These are phyloP conservation scores for Cheiracanthium punctorium DNA, from an alignment of 2,888 invertebrate species.

Conservation along the genomic window DNA sequence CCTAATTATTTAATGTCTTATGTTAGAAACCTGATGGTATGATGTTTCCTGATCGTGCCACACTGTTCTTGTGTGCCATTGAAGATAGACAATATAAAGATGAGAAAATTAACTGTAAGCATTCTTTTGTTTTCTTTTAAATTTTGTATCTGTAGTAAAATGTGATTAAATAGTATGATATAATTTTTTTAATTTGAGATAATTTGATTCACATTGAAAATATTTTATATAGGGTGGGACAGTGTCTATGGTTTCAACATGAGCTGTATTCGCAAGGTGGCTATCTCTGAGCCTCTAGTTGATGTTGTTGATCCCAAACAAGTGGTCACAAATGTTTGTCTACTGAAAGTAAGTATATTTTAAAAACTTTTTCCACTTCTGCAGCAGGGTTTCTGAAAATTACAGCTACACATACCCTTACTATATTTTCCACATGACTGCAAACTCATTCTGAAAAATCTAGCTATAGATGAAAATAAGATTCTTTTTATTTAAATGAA, in stretches of 20 bases:
- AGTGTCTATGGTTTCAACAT: conserved; percentile 99
- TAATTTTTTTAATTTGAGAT: too few species aligned
- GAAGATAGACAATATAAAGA: conserved; percentile 99
- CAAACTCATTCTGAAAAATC: too few species aligned
- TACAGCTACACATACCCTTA: too few species aligned
- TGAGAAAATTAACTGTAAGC: conserved; percentile 96
- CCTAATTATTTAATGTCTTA: too few species aligned
- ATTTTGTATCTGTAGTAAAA: neutral
- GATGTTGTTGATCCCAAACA: conserved; percentile 99
- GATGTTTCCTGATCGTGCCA: conserved; percentile 94
- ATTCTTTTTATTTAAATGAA: too few species aligned
- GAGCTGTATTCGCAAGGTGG: conserved; percentile 98
- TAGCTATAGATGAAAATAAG: too few species aligned
- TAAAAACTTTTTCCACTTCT: too few species aligned
- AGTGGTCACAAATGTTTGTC: conserved; percentile 95
- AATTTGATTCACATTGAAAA: too few species aligned
- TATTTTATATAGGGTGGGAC: conserved; percentile 92
- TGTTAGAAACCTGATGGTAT: conserved; percentile 86
- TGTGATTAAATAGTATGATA: too few species aligned
- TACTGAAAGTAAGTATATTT: conserved; percentile 82
- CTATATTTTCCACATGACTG: too few species aligned
- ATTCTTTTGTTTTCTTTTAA: neutral
- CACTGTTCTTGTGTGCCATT: conserved; percentile 89
- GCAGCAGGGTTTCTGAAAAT: too few species aligned
- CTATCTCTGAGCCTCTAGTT: conserved; percentile 97